These are phyloP conservation scores for Drosophila mojavensis DNA, from an alignment of 1,140 invertebrate genomes.

Conservation along the genomic window DNA sequence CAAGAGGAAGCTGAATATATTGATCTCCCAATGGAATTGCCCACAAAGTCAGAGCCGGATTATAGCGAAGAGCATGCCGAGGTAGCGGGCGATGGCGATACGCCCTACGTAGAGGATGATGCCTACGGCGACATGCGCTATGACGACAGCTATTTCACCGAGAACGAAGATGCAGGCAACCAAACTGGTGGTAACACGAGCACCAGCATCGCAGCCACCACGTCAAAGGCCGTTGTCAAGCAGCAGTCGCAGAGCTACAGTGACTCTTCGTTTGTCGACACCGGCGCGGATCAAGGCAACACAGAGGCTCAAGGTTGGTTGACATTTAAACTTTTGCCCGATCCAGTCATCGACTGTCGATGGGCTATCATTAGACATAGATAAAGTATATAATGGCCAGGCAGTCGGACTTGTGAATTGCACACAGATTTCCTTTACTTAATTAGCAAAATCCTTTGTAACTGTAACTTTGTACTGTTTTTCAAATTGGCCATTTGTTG, in stretches of 20 bases:
- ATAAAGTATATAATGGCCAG: conserved; percentile 13
- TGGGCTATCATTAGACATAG: conserved; percentile 36
- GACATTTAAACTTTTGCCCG: conserved; percentile 31
- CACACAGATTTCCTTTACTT: background rate
- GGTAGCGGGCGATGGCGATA: conserved; percentile 77
- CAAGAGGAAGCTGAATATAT: conserved; percentile 76
- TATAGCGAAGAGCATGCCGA: conserved; percentile 81
- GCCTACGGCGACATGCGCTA: conserved; percentile 83
- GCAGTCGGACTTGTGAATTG: conserved; percentile 38
- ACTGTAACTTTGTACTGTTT: too few species aligned
- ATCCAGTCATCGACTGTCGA: conserved; percentile 27
- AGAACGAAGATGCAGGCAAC: conserved; percentile 77
- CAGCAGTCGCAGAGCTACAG: conserved; percentile 63
- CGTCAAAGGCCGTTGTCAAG: conserved; percentile 77
- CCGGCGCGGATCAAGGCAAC: conserved; percentile 76
- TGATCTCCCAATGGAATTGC: conserved; percentile 82
- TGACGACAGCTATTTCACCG: conserved; percentile 83
- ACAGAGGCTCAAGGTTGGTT: conserved; percentile 84
- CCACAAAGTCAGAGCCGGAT: conserved; percentile 84
- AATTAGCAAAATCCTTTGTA: background rate
- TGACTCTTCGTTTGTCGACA: conserved; percentile 71
- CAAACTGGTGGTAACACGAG: conserved; percentile 58
- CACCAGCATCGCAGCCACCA: conserved; percentile 64
- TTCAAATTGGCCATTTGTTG: background rate
- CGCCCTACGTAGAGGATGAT: conserved; percentile 83